Conservation (phyloP, 2,113 vertebrate species). For the Microcebus tavaratra region DNA sequence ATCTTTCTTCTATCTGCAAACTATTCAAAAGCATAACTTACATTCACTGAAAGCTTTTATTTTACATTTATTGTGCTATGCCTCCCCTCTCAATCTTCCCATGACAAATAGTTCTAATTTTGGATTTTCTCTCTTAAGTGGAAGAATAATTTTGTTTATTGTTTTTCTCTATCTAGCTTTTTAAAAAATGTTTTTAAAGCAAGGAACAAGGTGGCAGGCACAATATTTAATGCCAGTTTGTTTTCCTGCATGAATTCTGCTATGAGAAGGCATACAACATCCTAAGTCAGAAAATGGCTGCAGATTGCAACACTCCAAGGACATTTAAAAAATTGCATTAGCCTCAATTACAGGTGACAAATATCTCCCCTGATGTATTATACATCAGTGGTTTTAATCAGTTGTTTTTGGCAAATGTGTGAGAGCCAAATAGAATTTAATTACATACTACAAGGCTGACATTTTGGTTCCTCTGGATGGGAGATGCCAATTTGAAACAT, state of each 20-base stretch:
- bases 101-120: background rate
- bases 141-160: background rate
- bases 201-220: background rate
- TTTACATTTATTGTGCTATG: background rate
- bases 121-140: background rate
- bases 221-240: background rate
- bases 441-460: background rate
- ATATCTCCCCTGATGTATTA: background rate
- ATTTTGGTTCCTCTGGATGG: background rate
- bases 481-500: background rate
- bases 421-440: background rate
- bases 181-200: background rate
- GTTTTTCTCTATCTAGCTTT: background rate
- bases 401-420: background rate
- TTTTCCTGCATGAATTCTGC: background rate
- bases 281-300: background rate
- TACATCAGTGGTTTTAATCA: background rate
- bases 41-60: background rate
- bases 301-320: background rate
- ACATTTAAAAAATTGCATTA: background rate
- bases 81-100: background rate
- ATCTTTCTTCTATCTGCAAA: background rate
- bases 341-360: background rate
- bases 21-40: background rate
- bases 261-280: background rate